Conservation (phyloP, 2,113 vertebrate genomes). For the Pithys albifrons region DNA sequence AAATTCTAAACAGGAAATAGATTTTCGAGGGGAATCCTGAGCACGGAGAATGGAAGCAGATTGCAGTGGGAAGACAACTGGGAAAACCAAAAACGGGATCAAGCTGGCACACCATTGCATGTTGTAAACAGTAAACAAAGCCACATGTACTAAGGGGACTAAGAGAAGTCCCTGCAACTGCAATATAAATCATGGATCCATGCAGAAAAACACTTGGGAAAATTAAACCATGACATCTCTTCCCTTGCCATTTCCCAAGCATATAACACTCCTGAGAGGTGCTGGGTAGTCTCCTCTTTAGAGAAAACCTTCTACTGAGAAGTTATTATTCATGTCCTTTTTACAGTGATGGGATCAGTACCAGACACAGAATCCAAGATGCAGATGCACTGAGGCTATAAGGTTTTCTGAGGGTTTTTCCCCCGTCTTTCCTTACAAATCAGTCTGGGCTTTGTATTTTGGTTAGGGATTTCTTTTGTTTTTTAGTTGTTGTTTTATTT, state of each 20-base stretch:
- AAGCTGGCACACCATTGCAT: not conserved
- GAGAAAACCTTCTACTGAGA: not conserved
- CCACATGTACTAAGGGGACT: not conserved
- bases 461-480: not conserved
- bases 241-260: not conserved
- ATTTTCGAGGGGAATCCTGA: not conserved
- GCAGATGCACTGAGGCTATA: not conserved
- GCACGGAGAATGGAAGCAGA: not conserved
- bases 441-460: not conserved
- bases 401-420: not conserved
- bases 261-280: not conserved
- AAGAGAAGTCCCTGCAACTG: not conserved
- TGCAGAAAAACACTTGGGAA: not conserved
- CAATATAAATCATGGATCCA: not conserved
- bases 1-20: not conserved
- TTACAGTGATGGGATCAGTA: not conserved
- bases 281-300: not conserved
- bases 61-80: not conserved
- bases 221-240: not conserved
- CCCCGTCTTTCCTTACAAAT: not conserved
- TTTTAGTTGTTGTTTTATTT: too few species aligned
- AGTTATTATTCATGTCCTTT: not conserved
- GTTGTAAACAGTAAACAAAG: not conserved
- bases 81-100: not conserved
- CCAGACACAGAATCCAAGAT: not conserved